Percentiles rank a stretch among this genome's conserved stretches.
Evolutionary conservation across 2,113 vertebrate genomes (phyloP).

Genomic region (Poicephalus gulielmi): DNA sequence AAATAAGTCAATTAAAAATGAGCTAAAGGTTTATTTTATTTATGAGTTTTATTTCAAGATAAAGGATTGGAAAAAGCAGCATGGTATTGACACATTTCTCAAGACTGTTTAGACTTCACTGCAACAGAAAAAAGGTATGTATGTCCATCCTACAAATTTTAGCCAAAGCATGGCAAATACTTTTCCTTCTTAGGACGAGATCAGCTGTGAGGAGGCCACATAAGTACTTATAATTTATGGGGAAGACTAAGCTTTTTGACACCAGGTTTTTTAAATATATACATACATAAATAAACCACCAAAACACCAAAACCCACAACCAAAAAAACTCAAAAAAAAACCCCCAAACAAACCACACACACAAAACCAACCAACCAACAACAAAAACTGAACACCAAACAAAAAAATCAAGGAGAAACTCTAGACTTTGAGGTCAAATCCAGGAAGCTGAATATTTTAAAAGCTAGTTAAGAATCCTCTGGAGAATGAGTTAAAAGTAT

Average conservation of each 20-base stretch:
- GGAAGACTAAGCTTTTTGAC: neutral
- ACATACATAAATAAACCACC: too few relatives aligned
- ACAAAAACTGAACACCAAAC: neutral
- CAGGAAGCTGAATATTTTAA: neutral
- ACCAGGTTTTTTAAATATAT: neutral
- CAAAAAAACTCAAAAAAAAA: neutral
- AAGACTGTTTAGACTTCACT: neutral
- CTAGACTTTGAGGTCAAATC: neutral
- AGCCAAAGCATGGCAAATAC: neutral
- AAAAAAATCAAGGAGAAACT: neutral
- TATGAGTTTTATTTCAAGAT: neutral
- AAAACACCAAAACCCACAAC: neutral
- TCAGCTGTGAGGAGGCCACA: neutral
- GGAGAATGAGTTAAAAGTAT: neutral
- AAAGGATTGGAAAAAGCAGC: neutral
- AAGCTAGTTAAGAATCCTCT: neutral
- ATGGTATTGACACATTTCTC: neutral
- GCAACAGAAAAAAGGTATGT: neutral
- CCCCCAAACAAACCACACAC: neutral
- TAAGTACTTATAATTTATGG: slow-evolving; percentile 4
- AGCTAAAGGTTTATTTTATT: neutral
- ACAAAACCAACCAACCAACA: neutral
- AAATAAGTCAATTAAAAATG: slow-evolving; percentile 44
- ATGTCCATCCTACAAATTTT: neutral
- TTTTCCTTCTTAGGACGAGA: neutral